phyloP scores from a whole-genome alignment of 2,113 vertebrate genomes.

The Lichenostomus cassidix region DNA sequence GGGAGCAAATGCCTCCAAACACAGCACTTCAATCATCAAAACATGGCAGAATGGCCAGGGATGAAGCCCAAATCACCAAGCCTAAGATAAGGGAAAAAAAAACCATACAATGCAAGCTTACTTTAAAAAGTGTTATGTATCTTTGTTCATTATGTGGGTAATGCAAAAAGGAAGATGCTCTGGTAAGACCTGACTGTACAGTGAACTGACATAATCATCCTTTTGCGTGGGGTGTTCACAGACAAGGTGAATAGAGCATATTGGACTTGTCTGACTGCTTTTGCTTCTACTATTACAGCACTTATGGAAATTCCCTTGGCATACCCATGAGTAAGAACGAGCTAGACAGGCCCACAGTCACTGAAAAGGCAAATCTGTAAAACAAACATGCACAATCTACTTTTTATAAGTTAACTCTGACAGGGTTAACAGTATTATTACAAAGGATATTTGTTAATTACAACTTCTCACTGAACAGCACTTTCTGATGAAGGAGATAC shows the following conservation, averaged over 20 bases:
- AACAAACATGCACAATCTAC: not conserved
- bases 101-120: not conserved
- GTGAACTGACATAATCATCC: not conserved
- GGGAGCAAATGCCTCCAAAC: slow-evolving; percentile 6
- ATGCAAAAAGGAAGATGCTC: not conserved
- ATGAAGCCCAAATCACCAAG: not conserved
- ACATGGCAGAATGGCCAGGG: not conserved
- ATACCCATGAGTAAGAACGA: not conserved
- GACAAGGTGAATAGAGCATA: not conserved
- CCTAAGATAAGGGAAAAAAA: not conserved
- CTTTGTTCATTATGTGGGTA: not conserved
- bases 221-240: not conserved
- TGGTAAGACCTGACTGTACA: not conserved
- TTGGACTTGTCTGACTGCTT: slow-evolving; percentile 42
- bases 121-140: not conserved
- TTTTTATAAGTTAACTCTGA: not conserved
- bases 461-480: not conserved
- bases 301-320: slow-evolving; percentile 35
- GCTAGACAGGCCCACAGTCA: not conserved
- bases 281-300: slow-evolving; percentile 10
- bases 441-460: not conserved
- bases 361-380: not conserved
- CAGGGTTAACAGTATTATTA: not conserved
- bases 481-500: not conserved
- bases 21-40: not conserved